Base-by-base conservation (phyloP, 2,113 vertebrate species). In the Nasalis larvatus region DNA sequence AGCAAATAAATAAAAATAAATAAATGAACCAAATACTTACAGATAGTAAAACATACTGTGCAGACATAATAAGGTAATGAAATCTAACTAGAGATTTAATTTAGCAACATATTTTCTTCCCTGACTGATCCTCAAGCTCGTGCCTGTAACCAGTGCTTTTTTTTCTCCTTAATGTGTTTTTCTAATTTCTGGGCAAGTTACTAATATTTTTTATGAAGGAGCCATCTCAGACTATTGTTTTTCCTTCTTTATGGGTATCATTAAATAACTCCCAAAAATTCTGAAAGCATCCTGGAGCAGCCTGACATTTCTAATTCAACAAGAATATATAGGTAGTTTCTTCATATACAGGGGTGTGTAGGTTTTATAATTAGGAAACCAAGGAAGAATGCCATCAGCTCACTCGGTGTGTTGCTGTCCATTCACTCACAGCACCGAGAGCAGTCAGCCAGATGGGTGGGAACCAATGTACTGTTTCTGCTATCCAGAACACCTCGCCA, bases 1-100 rank as follows among this genome's bases (percentile, higher is more conserved):
- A 82, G 32, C 40, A 77, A 91, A 73, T 86, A 95, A 97, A 91
- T 81, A 81, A 71, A 87, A 93, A 73, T 86, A 95, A 97, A 91
- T 85, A 87, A 66, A 87, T 60, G 49, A 78, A 78, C 40, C 30
- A 94, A 96, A 85, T 86, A 96, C 56, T 81, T 94, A 89, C 63
- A 93, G 47, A 82, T 23, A 89, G 23, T 40, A 30, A 58, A 37
- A 76, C 6, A 8, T 9, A 92, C 37, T 83, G 11, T 30, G 2
- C 37, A 91, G 52, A 93, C 40, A 89, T 45, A 73, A 74, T 37
- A 49, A 42, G 35, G n/a, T 87, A 49, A 92, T 42, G 21, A 95
- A 96, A 35, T 91, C 86, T 89, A 95, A 93, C 27, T 81, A 52
- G 68, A 89, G 54, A 90, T 86, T 92, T 80, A 32, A 21, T 92